Percentiles rank a stretch among this genome's conserved stretches.
Evolutionary conservation across 2,888 invertebrate species (phyloP).

Genomic region (Synanthedon myopaeformis): DNA sequence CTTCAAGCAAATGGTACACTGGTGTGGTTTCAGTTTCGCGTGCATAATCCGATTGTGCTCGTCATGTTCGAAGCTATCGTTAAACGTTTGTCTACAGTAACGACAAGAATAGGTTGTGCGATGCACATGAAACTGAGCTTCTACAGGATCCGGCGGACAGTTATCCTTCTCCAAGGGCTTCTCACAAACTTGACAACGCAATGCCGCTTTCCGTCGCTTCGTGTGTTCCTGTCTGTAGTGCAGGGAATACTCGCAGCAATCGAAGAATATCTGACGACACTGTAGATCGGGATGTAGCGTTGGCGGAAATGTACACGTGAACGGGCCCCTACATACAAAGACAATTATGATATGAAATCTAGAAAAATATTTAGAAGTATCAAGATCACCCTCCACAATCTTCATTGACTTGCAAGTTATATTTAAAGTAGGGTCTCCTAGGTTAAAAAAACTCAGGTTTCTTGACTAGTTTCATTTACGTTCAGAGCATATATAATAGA

Average conservation of each 20-base stretch:
- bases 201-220: constrained; percentile 53
- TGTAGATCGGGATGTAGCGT: constrained; percentile 42
- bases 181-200: constrained; percentile 63
- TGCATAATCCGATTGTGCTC: constrained; percentile 51
- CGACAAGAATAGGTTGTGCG: constrained; percentile 37
- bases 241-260: constrained; percentile 60
- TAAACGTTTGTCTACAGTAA: constrained; percentile 41
- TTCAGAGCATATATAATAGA: too few relatives aligned
- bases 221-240: constrained; percentile 62
- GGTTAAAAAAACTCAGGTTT: too few relatives aligned
- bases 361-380: too few relatives aligned
- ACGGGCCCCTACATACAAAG: constrained; percentile 40
- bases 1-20: constrained; percentile 52
- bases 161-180: constrained; percentile 46
- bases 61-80: constrained; percentile 37
- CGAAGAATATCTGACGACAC: constrained; percentile 56
- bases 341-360: too few relatives aligned
- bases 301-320: constrained; percentile 54
- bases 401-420: too few relatives aligned
- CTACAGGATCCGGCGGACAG: constrained; percentile 10
- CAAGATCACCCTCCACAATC: too few relatives aligned
- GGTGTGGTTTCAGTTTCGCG: constrained; percentile 52
- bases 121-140: constrained; percentile 20
- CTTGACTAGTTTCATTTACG: too few relatives aligned
- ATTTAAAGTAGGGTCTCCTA: too few relatives aligned